Base-by-base conservation (phyloP, 2,888 invertebrate species). In the Bedellia somnulentella region DNA sequence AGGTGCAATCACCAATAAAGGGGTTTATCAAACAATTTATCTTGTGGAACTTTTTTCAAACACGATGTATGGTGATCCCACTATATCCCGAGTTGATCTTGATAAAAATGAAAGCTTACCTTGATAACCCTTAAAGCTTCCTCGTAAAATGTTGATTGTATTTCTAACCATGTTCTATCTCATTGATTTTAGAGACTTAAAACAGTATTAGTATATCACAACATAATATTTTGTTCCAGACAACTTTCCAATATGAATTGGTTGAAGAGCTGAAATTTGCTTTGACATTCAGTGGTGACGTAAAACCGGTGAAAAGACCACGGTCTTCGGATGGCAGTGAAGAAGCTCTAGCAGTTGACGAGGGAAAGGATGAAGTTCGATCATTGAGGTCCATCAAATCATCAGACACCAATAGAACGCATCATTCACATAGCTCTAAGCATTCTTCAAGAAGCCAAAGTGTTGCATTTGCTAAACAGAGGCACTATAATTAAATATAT, bases 181-280 rank as follows among this genome's bases (percentile, higher is more conserved):
- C n/a, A n/a, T n/a, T n/a, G n/a, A n/a, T n/a, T n/a, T n/a, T n/a
- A n/a, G n/a, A n/a, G n/a, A n/a, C n/a, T n/a, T n/a, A n/a, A n/a
- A n/a, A n/a, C n/a, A n/a, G n/a, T n/a, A n/a, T n/a, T n/a, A n/a
- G n/a, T n/a, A n/a, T n/a, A n/a, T n/a, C n/a, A n/a, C n/a, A n/a
- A n/a, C n/a, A n/a, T n/a, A n/a, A n/a, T n/a, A n/a, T n/a, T n/a
- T 18, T 18, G 23, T 14, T 27, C 3, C 61, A 83, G 75, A 66
- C 80, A 1, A 63, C 80, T 1, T 83, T 83, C 49, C 80, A 75
- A 42, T 67, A 76, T 34, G 82, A 82, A 44, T 43, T 85, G 6
- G 49, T 76, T 27, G 79, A 80, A 42, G 87, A 87, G 47, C 40
- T 86, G 21, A 80, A 78, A 43, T 87, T 87, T 45, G 80, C 82